Conservation (phyloP, 1,140 invertebrate species). For the Lepidostoma basale region DNA sequence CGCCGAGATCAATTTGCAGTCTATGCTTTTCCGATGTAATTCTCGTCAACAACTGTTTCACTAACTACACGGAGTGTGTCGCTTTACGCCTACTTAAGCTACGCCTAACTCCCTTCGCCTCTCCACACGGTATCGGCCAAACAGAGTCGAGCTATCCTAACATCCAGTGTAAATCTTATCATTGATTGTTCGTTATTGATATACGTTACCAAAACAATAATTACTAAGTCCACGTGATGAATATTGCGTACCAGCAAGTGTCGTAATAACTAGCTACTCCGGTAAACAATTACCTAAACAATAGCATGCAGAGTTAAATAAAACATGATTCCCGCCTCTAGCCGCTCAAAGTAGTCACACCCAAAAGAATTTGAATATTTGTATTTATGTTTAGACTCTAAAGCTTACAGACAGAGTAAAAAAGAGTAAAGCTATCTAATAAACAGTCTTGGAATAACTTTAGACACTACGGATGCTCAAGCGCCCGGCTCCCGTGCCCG, state of each 20-base stretch:
- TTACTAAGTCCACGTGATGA: background rate
- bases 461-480: constrained; percentile 43
- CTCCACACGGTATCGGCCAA: constrained; percentile 32
- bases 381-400: constrained; percentile 41
- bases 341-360: too few relatives aligned
- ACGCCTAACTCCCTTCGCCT: background rate
- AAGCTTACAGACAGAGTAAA: constrained; percentile 47
- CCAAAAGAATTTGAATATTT: constrained; percentile 9
- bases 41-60: constrained; percentile 1
- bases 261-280: constrained; percentile 12
- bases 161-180: constrained; percentile 45
- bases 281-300: constrained; percentile 37
- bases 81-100: too few relatives aligned
- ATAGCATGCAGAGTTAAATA: constrained; percentile 39
- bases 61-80: too few relatives aligned
- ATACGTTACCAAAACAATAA: constrained; percentile 28
- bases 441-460: constrained; percentile 47
- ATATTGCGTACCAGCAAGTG: constrained; percentile 16
- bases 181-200: constrained; percentile 44
- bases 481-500: background rate
- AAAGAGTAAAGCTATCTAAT: constrained; percentile 48
- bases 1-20: constrained; percentile 26
- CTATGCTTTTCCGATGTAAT: constrained; percentile 14
- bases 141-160: constrained; percentile 39
- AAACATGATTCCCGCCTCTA: background rate